Evolutionary conservation across 2,113 vertebrate genomes (phyloP).

Genomic region (Mola mola): DNA sequence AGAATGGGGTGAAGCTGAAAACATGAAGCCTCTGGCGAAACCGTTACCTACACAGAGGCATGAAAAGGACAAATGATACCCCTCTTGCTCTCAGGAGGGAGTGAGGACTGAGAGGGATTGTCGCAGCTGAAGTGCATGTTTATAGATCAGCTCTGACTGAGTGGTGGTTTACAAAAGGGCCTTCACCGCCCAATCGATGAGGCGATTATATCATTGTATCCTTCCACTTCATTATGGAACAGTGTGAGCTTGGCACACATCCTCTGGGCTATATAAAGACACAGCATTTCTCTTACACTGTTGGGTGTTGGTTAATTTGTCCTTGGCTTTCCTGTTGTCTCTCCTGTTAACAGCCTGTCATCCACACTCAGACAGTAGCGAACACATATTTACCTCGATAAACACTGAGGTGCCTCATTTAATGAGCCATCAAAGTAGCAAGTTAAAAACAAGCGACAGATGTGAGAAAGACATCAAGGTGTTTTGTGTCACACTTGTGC

Average conservation of each 20-base stretch:
- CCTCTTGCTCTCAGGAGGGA: slow-evolving; percentile 32
- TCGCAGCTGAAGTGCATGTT: slow-evolving; percentile 47
- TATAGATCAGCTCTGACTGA: slow-evolving; percentile 59
- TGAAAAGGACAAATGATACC: slow-evolving; percentile 23
- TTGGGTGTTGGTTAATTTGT: slow-evolving; percentile 33
- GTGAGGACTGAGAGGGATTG: slow-evolving; percentile 9
- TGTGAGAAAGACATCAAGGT: slow-evolving; percentile 2
- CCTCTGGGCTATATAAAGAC: slow-evolving; percentile 11
- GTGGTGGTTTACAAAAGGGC: slow-evolving; percentile 34
- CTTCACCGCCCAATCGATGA: slow-evolving; percentile 44
- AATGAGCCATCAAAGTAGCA: slow-evolving; percentile 35
- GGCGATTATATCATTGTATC: slow-evolving; percentile 52
- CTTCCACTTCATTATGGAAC: slow-evolving; percentile 50
- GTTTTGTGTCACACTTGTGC: background rate
- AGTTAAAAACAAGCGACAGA: slow-evolving; percentile 27
- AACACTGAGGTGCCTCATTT: slow-evolving; percentile 61
- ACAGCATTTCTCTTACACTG: background rate
- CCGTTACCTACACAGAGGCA: background rate
- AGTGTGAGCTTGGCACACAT: slow-evolving; percentile 2
- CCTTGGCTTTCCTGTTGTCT: slow-evolving; percentile 27
- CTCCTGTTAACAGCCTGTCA: slow-evolving; percentile 39
- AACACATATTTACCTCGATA: slow-evolving; percentile 61
- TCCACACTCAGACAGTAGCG: slow-evolving; percentile 18
- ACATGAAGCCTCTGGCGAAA: background rate
- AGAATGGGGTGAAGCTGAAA: too few species aligned